These are phyloP conservation scores for Piliocolobus tephrosceles DNA, from an alignment of 2,113 vertebrate genomes.

Conservation along the genomic window DNA sequence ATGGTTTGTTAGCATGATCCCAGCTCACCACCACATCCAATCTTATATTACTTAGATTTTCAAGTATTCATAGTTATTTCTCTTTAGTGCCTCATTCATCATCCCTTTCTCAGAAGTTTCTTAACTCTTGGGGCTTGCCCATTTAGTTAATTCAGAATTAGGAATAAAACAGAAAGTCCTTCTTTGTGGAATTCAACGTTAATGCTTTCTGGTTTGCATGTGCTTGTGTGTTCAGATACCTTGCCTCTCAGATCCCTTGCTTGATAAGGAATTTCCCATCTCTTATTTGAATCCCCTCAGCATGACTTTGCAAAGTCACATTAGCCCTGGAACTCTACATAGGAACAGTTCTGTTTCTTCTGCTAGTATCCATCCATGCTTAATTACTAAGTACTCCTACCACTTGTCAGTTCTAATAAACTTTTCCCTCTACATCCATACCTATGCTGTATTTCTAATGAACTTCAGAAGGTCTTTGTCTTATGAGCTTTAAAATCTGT, in stretches of 20 bases:
- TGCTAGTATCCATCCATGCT: not conserved
- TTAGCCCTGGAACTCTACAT: not conserved
- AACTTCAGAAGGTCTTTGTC: not conserved
- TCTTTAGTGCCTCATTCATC: not conserved
- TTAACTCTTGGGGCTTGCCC: not conserved
- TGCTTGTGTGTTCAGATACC: not conserved
- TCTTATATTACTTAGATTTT: not conserved
- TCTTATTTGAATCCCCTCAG: not conserved
- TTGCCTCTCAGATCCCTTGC: not conserved
- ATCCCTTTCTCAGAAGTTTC: slow-evolving; percentile 51
- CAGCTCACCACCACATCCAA: slow-evolving; percentile 51
- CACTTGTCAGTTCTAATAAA: not conserved
- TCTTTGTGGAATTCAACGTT: not conserved
- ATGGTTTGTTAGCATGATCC: slow-evolving; percentile 58
- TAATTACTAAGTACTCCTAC: not conserved
- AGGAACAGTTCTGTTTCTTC: not conserved
- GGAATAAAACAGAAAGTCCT: not conserved
- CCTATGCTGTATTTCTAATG: not conserved
- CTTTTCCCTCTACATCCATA: not conserved
- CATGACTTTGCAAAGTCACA: not conserved
- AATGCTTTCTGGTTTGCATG: not conserved
- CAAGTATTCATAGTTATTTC: not conserved
- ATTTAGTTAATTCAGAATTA: slow-evolving; percentile 33
- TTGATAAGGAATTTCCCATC: not conserved
- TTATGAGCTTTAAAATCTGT: not conserved